Base-by-base conservation (phyloP, 2,113 vertebrate genomes). In the Kobus ellipsiprymnus region DNA sequence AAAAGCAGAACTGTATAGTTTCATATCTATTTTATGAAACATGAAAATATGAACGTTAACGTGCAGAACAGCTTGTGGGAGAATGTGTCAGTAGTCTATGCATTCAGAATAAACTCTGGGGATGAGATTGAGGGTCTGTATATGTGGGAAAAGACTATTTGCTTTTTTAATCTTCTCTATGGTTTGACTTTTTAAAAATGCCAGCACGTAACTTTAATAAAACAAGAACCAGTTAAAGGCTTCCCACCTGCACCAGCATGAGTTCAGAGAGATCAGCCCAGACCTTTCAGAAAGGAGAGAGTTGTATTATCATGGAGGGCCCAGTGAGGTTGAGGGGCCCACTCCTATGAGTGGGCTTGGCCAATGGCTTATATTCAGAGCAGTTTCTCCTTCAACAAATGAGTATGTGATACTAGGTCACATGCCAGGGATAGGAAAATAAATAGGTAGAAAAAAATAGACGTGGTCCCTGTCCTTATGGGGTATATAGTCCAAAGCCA, bases 1-100 rank as follows among this genome's bases (percentile, higher is more conserved):
- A 96, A 96, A 98, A 97, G 95, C 94, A 94, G 97, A 98, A 95
- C 91, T 95, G 77, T 44, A 13, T 67, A 87, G 87, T 97, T 95
- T 96, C 80, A 17, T 95, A 57, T 95, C 71, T 94, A 1, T 89
- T 84, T 97, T 97, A 90, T 78, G 50, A 96, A 96, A 25, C 46
- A 17, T 80, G 36, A 64, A 92, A 90, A 89, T 82, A 74, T 86
- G 64, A 71, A n/a, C 5, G 12, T 87, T 95, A 95, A 91, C 11
- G 2, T 50, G 81, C 17, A 44, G n/a, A 87, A 81, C 48, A 81
- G 29, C 16, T 94, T 74, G 74, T 55, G 50, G n/a, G 50, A n/a
- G 54, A 85, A 57, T 36, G 3, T 2, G 27, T 1, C 6, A 74
- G 48, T 60, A 52, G n/a, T 55, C 33, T 83, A 2, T 36, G 21